Base-by-base conservation (phyloP, 2,113 vertebrate genomes). In the Chunga burmeisteri region DNA sequence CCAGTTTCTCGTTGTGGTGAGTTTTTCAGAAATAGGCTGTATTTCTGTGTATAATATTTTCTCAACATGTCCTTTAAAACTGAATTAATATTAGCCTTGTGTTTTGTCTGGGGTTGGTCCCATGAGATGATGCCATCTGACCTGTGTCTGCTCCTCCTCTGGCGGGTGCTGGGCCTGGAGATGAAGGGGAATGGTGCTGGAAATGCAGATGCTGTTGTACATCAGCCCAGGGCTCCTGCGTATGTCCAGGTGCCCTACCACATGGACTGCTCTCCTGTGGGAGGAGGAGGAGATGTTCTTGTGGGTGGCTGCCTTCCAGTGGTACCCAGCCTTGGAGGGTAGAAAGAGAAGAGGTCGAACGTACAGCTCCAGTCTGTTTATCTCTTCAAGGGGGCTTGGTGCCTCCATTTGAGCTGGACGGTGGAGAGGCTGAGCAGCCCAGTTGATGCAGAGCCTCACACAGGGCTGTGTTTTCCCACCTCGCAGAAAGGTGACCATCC, bases 181-280 rank as follows among this genome's bases (percentile, higher is more conserved):
- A 34, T 56, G 52, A 50, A 82, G 32, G 13, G 13, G 9, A 71
- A 61, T 5, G 13, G 25, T 50, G 16, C 32, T 84, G 68, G 18
- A 77, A 88, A 72, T 42, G 27, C 16, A 59, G 50, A 85, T 36
- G 11, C 36, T 77, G 25, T 40, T 71, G 34, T 26, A n/a, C 0
- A 1, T 27, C 5, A 12, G 19, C 9, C 6, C 18, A 8, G 11
- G 30, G 61, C n/a, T 78, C 40, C 58, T 52, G 42, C 0, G 0
- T 56, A 7, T 20, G 34, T 3, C 26, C 7, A 5, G 10, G 12
- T 72, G 26, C 18, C 62, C 49, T 72, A 6, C 32, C 14, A n/a
- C 34, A 22, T 10, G 16, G 22, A 17, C 21, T 44, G 11, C 16
- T 22, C 21, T 77, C 25, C 34, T 52, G 42, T 42, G 34, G 42